phyloP scores from a whole-genome alignment of 2,888 invertebrate genomes.

The Acleris emargana region DNA sequence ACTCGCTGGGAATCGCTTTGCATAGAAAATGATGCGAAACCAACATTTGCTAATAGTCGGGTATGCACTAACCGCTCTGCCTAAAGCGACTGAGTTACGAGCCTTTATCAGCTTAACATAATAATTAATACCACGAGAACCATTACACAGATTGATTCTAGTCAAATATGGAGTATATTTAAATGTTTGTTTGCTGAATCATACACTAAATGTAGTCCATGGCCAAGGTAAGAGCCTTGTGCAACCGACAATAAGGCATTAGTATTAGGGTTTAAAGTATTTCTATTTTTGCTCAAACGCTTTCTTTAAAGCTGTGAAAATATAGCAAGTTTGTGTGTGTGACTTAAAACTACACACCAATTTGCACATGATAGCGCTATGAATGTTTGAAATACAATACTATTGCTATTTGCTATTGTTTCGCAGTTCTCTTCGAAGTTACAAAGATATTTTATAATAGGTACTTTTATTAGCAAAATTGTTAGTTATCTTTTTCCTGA shows the following conservation, averaged over 20 bases:
- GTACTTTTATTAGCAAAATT: too few relatives aligned
- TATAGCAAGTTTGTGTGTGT: not conserved
- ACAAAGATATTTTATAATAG: not conserved
- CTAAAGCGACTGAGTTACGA: not conserved
- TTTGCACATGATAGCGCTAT: slow-evolving; percentile 19
- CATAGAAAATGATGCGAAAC: slow-evolving; percentile 35
- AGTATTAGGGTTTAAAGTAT: too few relatives aligned
- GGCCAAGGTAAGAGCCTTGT: not conserved
- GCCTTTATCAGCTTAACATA: not conserved
- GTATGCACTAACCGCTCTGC: slow-evolving; percentile 8
- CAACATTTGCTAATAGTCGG: slow-evolving; percentile 31
- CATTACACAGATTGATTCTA: not conserved
- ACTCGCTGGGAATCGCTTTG: slow-evolving; percentile 30
- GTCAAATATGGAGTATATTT: not conserved
- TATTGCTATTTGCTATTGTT: slow-evolving; percentile 1
- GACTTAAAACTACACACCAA: slow-evolving; percentile 7
- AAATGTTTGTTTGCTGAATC: not conserved
- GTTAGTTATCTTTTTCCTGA: too few relatives aligned
- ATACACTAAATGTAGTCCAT: not conserved
- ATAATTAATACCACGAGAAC: not conserved
- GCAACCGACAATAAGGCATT: not conserved
- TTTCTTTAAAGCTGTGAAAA: not conserved
- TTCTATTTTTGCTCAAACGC: not conserved
- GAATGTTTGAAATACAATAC: slow-evolving; percentile 7
- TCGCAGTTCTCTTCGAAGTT: not conserved